Conservation (phyloP, 2,113 vertebrate genomes). For the Mola mola region DNA sequence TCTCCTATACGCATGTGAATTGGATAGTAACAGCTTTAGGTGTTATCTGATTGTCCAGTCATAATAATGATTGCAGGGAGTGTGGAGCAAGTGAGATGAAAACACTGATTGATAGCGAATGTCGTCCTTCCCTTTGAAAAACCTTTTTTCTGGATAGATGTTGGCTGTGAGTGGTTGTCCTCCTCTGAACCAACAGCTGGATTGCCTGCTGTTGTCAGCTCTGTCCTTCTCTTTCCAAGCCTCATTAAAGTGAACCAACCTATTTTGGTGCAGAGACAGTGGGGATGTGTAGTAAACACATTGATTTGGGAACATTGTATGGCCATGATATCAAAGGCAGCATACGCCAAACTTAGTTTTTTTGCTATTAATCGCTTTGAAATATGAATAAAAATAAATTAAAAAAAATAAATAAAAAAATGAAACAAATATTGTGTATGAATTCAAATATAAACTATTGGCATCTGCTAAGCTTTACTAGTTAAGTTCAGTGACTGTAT, state of each 20-base stretch:
- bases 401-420: no score
- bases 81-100: not conserved
- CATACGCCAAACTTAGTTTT: no score
- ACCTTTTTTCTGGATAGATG: conserved; percentile 14
- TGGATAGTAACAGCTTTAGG: no score
- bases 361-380: no score
- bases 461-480: no score
- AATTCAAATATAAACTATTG: no score
- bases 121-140: conserved; percentile 2
- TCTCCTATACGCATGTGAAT: no score
- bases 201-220: not conserved
- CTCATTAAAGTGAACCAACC: not conserved
- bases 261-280: not conserved
- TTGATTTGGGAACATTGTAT: not conserved
- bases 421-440: no score
- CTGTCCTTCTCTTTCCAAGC: not conserved
- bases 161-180: conserved; percentile 20
- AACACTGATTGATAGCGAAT: not conserved
- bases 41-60: no score
- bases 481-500: no score
- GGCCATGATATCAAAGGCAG: not conserved
- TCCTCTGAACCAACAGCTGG: conserved; percentile 8
- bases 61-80: not conserved
- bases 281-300: not conserved
- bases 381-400: no score